Conservation (phyloP, 1,140 invertebrate genomes). For the Argopecten irradians region DNA sequence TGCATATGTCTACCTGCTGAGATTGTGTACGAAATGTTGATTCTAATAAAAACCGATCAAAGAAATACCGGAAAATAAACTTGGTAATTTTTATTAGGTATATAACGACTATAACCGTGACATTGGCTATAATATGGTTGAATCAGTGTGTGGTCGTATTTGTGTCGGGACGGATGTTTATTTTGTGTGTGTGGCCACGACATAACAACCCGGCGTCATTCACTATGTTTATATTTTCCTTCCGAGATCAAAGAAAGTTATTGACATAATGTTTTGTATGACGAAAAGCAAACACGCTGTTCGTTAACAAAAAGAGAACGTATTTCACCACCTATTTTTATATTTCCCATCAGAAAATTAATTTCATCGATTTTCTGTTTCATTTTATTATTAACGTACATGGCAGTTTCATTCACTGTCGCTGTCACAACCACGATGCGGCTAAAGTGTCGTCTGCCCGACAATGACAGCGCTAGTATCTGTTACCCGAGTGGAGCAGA, state of each 20-base stretch:
- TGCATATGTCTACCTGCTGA: too few relatives aligned
- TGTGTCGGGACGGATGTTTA: too few relatives aligned
- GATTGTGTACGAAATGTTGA: too few relatives aligned
- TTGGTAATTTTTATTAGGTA: too few relatives aligned
- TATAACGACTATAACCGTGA: too few relatives aligned
- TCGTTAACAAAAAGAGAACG: not conserved
- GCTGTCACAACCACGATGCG: not conserved
- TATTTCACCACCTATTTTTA: not conserved
- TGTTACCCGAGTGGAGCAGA: not conserved
- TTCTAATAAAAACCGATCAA: too few relatives aligned
- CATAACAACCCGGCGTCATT: too few relatives aligned
- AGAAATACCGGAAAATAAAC: too few relatives aligned
- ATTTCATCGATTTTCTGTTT: constrained; percentile 3
- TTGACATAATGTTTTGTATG: not conserved
- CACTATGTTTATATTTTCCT: not conserved
- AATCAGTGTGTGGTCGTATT: too few relatives aligned
- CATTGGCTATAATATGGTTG: too few relatives aligned
- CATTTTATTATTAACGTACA: constrained; percentile 11
- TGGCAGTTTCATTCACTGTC: not conserved
- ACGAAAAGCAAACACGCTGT: not conserved
- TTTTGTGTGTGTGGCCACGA: not conserved
- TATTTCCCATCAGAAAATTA: not conserved
- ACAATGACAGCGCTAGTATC: not conserved
- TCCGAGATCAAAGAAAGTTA: not conserved
- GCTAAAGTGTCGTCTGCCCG: not conserved